Percentiles rank a stretch among this genome's conserved stretches.
Conservation (phyloP, 2,113 vertebrate species). For the Pygoscelis adeliae region DNA sequence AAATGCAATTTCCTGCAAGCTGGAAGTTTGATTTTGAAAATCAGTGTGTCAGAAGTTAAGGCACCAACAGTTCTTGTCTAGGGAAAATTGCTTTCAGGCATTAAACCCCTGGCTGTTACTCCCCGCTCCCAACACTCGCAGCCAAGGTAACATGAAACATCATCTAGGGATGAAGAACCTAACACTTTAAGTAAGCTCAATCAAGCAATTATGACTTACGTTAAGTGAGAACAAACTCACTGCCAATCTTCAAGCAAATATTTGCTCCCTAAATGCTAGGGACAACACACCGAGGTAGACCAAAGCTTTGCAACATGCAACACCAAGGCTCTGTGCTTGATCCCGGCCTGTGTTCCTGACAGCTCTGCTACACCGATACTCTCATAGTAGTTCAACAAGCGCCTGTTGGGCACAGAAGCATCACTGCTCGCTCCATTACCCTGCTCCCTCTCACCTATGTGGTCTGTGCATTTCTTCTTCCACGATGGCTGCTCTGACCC, state of each 20-base stretch:
- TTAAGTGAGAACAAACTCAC: background rate
- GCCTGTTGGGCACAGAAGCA: fast-evolving
- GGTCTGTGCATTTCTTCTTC: background rate
- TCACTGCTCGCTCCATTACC: background rate
- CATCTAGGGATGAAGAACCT: background rate
- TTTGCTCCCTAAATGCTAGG: background rate
- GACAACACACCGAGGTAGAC: background rate
- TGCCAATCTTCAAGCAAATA: background rate
- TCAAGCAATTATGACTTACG: background rate
- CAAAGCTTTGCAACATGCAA: background rate
- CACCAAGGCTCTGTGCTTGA: background rate
- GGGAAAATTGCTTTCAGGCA: background rate
- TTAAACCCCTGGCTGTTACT: background rate
- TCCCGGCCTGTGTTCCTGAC: fast-evolving
- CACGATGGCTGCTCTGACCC: background rate
- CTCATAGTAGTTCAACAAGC: fast-evolving
- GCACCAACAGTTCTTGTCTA: background rate
- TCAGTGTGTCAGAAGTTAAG: background rate
- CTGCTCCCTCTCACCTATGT: background rate
- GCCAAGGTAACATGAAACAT: background rate
- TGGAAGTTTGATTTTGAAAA: background rate
- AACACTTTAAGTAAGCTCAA: fast-evolving
- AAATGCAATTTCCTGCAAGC: background rate
- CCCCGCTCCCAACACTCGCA: background rate
- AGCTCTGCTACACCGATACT: background rate